Evolutionary conservation across 2,113 vertebrate genomes (phyloP).

Genomic region (Amazona guildingii): DNA sequence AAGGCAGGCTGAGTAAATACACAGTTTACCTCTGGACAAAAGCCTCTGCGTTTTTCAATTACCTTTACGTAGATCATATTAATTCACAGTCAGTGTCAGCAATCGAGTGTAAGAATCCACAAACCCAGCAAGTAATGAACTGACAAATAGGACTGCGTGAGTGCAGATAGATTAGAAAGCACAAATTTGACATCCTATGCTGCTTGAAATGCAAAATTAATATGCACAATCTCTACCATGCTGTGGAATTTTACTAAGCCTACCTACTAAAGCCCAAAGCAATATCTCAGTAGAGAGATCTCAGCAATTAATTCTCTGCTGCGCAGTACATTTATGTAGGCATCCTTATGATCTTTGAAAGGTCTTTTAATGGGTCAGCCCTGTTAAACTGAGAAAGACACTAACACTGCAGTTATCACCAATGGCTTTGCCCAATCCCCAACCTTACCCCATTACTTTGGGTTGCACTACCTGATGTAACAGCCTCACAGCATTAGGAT

Average conservation of each 20-base stretch:
- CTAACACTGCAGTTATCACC: not conserved
- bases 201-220: constrained; percentile 33
- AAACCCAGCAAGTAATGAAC: constrained; percentile 12
- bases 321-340: not conserved
- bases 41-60: not conserved
- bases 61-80: not conserved
- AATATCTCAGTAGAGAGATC: constrained; percentile 13
- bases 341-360: not conserved
- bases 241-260: constrained; percentile 37
- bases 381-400: not conserved
- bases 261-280: constrained; percentile 3
- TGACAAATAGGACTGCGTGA: not conserved
- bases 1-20: not conserved
- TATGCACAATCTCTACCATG: not conserved
- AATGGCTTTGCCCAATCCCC: not conserved
- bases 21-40: not conserved
- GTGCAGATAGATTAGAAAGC: not conserved
- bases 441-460: not conserved
- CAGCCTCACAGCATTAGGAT: not conserved
- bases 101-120: not conserved
- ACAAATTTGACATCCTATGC: not conserved
- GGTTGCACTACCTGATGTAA: not conserved
- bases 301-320: constrained; percentile 1
- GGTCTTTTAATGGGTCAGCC: not conserved
- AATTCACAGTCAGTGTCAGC: not conserved